phyloP scores from a whole-genome alignment of 30 jellyfish, hydroid and myxozoan species.

The Chrysaora quinquecirrha region DNA sequence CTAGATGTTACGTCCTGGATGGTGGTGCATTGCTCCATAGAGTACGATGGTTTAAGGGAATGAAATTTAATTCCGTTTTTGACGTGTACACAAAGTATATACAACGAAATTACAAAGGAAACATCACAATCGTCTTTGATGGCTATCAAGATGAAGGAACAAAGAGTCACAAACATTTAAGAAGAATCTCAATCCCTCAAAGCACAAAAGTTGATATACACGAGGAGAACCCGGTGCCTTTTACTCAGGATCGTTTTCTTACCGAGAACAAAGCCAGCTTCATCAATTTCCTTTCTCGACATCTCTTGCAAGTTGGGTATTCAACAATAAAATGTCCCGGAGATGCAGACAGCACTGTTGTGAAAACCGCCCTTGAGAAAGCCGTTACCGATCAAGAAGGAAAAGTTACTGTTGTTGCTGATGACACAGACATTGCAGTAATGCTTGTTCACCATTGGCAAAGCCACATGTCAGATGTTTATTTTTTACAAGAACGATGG shows the following conservation, averaged over 20 bases:
- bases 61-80: constrained; percentile 4
- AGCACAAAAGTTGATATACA: constrained; percentile 26
- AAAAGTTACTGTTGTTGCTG: constrained; percentile 1
- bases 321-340: not conserved
- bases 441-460: constrained; percentile 50
- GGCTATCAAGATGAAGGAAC: constrained; percentile 42
- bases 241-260: constrained; percentile 49
- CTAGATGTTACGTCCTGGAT: constrained; percentile 1
- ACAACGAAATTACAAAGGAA: constrained; percentile 6
- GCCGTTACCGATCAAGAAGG: not conserved
- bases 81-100: constrained; percentile 26
- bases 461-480: not conserved
- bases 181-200: constrained; percentile 33
- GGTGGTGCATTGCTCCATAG: constrained; percentile 68
- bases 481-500: constrained; percentile 16
- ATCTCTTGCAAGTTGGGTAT: not conserved
- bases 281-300: not conserved
- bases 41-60: constrained; percentile 51
- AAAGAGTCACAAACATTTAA: constrained; percentile 56
- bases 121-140: constrained; percentile 35
- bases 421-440: constrained; percentile 44
- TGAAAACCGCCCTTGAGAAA: constrained; percentile 3
- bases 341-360: constrained; percentile 47
- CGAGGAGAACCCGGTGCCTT: constrained; percentile 42
- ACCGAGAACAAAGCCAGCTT: constrained; percentile 9